phyloP scores from a whole-genome alignment of 2,113 vertebrate genomes.

The Apus apus region DNA sequence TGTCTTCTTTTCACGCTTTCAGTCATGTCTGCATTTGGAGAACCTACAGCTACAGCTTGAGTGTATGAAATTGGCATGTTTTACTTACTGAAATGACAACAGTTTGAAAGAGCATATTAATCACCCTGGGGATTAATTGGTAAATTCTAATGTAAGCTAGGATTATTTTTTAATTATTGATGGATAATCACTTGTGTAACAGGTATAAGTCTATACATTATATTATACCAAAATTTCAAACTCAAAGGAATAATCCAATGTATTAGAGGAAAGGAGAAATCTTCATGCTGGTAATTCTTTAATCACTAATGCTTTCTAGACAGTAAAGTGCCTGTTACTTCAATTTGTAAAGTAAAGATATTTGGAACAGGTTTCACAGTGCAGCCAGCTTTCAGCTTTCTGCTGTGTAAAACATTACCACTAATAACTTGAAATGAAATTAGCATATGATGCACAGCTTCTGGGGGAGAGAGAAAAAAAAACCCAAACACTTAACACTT shows the following conservation, averaged over 20 bases:
- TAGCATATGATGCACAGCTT: not conserved
- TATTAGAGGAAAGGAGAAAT: not conserved
- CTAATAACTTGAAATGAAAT: not conserved
- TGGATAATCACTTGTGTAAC: not conserved
- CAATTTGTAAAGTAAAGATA: not conserved
- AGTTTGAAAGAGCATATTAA: not conserved
- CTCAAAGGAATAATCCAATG: not conserved
- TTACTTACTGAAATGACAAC: not conserved
- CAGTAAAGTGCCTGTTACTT: not conserved
- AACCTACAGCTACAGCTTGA: not conserved
- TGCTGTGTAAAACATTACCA: not conserved
- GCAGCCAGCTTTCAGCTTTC: not conserved
- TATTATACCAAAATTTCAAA: not conserved
- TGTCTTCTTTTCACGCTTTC: conserved; percentile 1
- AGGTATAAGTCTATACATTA: not conserved
- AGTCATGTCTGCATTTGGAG: not conserved
- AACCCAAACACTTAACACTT: not conserved
- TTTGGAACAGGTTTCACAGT: not conserved
- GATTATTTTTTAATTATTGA: conserved; percentile 20
- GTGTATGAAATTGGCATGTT: not conserved
- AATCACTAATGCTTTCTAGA: not conserved
- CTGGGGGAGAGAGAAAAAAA: not conserved
- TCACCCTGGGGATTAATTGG: not conserved
- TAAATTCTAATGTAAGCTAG: not conserved
- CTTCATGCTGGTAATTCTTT: not conserved